Base-by-base conservation (phyloP, 1,140 invertebrate species). In the Chrysomallon squamiferum region DNA sequence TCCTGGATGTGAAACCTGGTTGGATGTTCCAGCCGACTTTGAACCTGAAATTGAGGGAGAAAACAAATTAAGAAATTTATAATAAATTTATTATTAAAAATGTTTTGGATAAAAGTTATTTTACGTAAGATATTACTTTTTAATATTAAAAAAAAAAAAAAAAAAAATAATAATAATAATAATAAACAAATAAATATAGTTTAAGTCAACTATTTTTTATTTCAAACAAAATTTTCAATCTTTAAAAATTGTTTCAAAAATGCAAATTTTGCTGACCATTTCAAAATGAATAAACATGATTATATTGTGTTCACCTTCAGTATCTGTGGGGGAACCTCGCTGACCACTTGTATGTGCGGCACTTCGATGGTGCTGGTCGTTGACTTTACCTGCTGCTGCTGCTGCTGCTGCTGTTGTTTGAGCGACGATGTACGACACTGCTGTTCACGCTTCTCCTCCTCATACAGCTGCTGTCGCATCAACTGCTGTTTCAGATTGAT, bases 1-100 rank as follows among this genome's bases (percentile, higher is more conserved):
- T 96, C 92, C 62, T 93, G 91, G 63, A 96, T 92, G 87, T 96
- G 93, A 85, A 95, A 96, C 71, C 91, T 89, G 22, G 95, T 96
- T 52, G 95, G 95, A 85, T 96, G 95, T 83, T 95, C 92, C 78
- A 96, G 85, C 66, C 91, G 88, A 25, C 93, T 95, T 81, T 91
- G 75, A 33, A 85, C 82, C 83, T 85, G 68, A 9, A 76, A n/a
- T n/a, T 70, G 25, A 43, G 49, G 65, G 9, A 66, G 50, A 20
- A 59, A 18, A 62, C 41, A 29, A 30, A 41, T 56, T 22, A 65
- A 52, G 20, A 25, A 13, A 27, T 22, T 33, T 18, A 27, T n/a
- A 13, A 22, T 30, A 32, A 22, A 38, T 13, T 2, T 27, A 59
- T 32, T 5, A 15, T 29, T 15, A 30, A 49, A 13, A 29, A 11